Base-by-base conservation (phyloP, 2,888 invertebrate genomes). In the Smittia sp. region DNA sequence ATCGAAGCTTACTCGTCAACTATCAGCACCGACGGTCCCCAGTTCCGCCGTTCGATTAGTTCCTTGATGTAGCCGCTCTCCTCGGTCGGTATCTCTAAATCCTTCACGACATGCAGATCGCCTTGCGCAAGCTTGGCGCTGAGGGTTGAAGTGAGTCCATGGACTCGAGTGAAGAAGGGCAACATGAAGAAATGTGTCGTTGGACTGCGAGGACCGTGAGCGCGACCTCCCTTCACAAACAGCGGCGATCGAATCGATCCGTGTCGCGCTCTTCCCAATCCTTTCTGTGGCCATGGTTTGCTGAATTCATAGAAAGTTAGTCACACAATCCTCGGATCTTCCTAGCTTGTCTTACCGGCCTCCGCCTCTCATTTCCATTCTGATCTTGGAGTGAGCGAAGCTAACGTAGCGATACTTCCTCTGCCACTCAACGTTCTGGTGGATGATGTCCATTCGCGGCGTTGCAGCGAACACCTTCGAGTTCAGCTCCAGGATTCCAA, bases 281-380 rank as follows among this genome's bases (percentile, higher is more conserved):
- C 96, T 83, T 99, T 99, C 80, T 99, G 99, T 0, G 94, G 94
- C 96, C 97, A 98, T 0, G 98, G 98, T 78, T 99, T 98, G 25
- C 87, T 38, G n/a, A 27, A 63, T n/a, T 1, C 2, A 27, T 7
- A 1, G 15, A 15, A n/a, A 15, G n/a, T 24, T 27, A 63, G 15
- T 27, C 15, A 3, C 15, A 15, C 25, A 63, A 63, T 11, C 20
- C n/a, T 7, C 7, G 1, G 6, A 62, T 22, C n/a, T n/a, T n/a
- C n/a, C n/a, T n/a, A n/a, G n/a, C n/a, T n/a, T n/a, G n/a, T n/a
- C 13, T 63, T 11, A 27, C 15, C 46, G n/a, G 39, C 95, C 95
- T 72, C 96, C 94, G 41, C 97, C 97, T 66, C 88, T 84, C 74
- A 93, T 89, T 84, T 99, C 98, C 0, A 92, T 90, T 74, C 94